Conservation (phyloP, 2,888 invertebrate genomes). For the Eupithecia pulchellata region DNA sequence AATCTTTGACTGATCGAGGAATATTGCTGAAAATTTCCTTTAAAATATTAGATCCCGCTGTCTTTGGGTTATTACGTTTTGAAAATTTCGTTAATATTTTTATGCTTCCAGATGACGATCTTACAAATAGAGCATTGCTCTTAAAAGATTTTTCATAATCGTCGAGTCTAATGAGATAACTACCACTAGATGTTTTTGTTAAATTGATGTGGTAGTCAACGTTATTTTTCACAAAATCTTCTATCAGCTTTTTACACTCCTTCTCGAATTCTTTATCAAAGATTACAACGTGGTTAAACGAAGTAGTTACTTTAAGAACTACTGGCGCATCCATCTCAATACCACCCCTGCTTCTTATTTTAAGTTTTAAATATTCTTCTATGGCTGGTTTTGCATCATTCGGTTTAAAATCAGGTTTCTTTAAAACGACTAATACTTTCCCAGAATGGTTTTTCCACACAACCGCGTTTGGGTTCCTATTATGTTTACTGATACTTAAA, state of each 20-base stretch:
- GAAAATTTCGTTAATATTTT: constrained; percentile 53
- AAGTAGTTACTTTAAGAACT: constrained; percentile 58
- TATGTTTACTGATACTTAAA: constrained; percentile 40
- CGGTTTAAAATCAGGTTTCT: constrained; percentile 37
- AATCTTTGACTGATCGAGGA: constrained; percentile 36
- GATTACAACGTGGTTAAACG: constrained; percentile 61
- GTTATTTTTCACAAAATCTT: constrained; percentile 47
- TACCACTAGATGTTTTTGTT: constrained; percentile 55
- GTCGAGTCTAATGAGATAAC: constrained; percentile 56
- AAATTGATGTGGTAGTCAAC: constrained; percentile 54
- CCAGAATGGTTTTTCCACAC: constrained; percentile 52
- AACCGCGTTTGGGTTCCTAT: constrained; percentile 47
- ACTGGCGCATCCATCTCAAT: constrained; percentile 50
- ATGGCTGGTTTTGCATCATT: constrained; percentile 10
- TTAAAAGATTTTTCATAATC: constrained; percentile 35
- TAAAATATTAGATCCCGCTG: constrained; percentile 42
- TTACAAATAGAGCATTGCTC: constrained; percentile 58
- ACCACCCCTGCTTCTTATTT: constrained; percentile 48
- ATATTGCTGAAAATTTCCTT: constrained; percentile 49
- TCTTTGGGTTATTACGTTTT: not conserved
- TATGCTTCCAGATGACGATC: constrained; percentile 60
- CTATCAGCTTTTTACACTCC: constrained; percentile 51
- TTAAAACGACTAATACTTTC: constrained; percentile 45
- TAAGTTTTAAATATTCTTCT: constrained; percentile 49
- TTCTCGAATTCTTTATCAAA: constrained; percentile 73